Evolutionary conservation across 2,888 invertebrate genomes (phyloP).

Genomic region (Trachelus troglodyta): DNA sequence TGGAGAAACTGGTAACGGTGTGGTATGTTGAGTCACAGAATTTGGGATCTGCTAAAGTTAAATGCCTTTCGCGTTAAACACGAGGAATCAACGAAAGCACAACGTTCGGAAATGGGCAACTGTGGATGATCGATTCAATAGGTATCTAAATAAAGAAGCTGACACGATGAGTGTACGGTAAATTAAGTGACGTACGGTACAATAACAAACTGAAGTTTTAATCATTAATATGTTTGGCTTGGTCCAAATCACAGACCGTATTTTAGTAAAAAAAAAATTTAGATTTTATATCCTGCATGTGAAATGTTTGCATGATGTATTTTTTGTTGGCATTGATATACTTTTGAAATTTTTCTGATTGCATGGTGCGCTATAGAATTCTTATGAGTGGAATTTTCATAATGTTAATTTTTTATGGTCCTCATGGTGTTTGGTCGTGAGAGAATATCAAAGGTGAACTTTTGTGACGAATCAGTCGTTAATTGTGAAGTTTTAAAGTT

Average conservation of each 20-base stretch:
- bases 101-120: background rate
- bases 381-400: background rate
- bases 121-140: background rate
- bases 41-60: background rate
- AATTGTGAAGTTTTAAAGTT: background rate
- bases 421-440: background rate
- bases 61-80: background rate
- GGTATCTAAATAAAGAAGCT: background rate
- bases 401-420: background rate
- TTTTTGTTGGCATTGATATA: background rate
- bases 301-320: background rate
- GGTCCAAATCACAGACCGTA: background rate
- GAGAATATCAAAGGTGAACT: background rate
- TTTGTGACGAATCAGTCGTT: background rate
- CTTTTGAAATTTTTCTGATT: background rate
- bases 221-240: background rate
- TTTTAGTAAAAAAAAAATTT: background rate
- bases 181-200: background rate
- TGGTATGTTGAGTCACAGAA: background rate
- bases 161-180: background rate
- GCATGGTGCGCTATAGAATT: background rate
- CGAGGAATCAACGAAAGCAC: background rate
- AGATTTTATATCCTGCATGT: background rate
- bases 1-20: background rate
- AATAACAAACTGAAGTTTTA: background rate